Evolutionary conservation across 2,113 vertebrate genomes (phyloP).

Genomic region (Erythrolamprus reginae): DNA sequence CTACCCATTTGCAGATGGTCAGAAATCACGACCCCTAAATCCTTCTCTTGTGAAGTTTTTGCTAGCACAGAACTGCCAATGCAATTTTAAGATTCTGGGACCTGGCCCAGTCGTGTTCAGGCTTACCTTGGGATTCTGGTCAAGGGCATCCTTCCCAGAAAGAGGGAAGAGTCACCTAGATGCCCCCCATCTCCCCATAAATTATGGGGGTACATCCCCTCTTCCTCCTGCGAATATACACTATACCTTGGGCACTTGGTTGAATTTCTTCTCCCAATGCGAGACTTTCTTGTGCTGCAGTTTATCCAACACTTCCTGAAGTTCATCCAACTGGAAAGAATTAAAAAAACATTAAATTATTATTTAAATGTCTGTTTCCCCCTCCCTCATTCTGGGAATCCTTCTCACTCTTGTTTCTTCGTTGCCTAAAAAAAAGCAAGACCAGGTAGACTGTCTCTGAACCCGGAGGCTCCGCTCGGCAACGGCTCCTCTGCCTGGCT

Average conservation of each 20-base stretch:
- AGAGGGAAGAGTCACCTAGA: not conserved
- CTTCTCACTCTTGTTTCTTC: not conserved
- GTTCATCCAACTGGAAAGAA: constrained; percentile 18
- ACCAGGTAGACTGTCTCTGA: not conserved
- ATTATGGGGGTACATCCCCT: too few species aligned
- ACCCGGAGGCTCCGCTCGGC: not conserved
- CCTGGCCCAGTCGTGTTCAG: not conserved
- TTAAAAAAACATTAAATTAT: not conserved
- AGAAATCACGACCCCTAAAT: too few species aligned
- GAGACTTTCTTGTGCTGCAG: constrained; percentile 31
- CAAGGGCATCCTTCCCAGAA: not conserved
- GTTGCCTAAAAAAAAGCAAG: not conserved
- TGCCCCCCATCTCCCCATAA: not conserved
- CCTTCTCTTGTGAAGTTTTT: too few species aligned
- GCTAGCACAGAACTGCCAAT: too few species aligned
- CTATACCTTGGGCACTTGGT: constrained; percentile 39
- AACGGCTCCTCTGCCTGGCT: not conserved
- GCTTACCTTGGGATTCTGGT: too few species aligned
- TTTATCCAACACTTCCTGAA: constrained; percentile 41
- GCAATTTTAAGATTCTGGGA: not conserved
- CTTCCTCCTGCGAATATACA: not conserved
- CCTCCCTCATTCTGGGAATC: too few species aligned
- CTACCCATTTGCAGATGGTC: too few species aligned
- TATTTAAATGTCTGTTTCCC: not conserved
- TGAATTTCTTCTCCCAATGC: constrained; percentile 37